Percentiles rank a stretch among this genome's conserved stretches.
phyloP scores from a whole-genome alignment of 2,888 invertebrate genomes.

The Elmis aenea region DNA sequence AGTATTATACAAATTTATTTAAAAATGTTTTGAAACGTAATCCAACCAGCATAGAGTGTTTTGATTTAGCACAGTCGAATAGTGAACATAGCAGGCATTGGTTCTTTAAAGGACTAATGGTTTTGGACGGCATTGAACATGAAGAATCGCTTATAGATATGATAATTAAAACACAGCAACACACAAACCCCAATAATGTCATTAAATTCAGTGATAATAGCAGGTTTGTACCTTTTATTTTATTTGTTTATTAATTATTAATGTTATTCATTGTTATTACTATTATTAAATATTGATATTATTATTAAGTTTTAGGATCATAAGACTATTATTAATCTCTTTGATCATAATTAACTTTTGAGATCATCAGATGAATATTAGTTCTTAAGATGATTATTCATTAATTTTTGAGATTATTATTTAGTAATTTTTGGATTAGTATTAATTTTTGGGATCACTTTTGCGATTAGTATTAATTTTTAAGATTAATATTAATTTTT shows the following conservation, averaged over 20 bases:
- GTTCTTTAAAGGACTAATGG: slow-evolving; percentile 93
- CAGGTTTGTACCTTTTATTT: slow-evolving; percentile 62
- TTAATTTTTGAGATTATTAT: too few relatives aligned
- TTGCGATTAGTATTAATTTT: too few relatives aligned
- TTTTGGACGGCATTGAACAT: slow-evolving; percentile 74
- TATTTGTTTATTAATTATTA: too few relatives aligned
- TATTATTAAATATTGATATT: too few relatives aligned
- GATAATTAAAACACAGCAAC: slow-evolving; percentile 84
- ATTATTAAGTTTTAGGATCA: background rate
- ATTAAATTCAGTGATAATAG: slow-evolving; percentile 98
- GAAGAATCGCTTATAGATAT: slow-evolving; percentile 84
- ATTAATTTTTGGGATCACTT: too few relatives aligned
- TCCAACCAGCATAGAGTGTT: slow-evolving; percentile 96
- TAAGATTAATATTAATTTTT: too few relatives aligned
- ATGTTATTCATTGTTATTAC: too few relatives aligned
- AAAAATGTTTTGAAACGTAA: slow-evolving; percentile 76
- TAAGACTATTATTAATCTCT: too few relatives aligned
- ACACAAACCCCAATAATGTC: slow-evolving; percentile 87
- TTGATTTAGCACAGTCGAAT: slow-evolving; percentile 96
- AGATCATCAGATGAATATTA: too few relatives aligned
- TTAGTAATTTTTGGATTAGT: too few relatives aligned
- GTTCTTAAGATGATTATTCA: too few relatives aligned
- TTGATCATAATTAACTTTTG: too few relatives aligned
- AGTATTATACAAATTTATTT: slow-evolving; percentile 86
- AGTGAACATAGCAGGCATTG: slow-evolving; percentile 98